Evolutionary conservation across 2,888 invertebrate genomes (phyloP), one percentile per base, ranked within the genome.

Genomic region (Pycnomerus fuliginosus): DNA sequence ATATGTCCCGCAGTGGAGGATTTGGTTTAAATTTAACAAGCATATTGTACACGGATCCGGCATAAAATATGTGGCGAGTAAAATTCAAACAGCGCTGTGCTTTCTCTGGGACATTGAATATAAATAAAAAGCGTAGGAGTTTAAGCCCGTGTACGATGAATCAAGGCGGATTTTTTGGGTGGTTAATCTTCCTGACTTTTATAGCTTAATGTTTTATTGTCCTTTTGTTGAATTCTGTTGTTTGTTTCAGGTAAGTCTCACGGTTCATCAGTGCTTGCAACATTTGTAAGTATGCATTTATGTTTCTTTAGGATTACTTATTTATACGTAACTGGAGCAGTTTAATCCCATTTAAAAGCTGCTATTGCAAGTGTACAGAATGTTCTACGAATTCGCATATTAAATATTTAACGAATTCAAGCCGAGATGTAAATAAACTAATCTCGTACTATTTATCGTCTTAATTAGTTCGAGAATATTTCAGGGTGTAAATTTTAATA

Each of bases 161-260:
- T 42, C 41, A 38, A 43, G 47, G 37, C 38, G 47, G 47, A 47
- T 47, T 43, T 47, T n/a, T 46, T 42, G 35, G 27, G 36, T 46
- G 35, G 41, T 46, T 41, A 46, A 46, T 46, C 46, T 42, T 35
- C 11, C n/a, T 38, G 41, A 47, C 38, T 37, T 43, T 47, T 37
- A 47, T 38, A 38, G 25, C 42, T 34, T 41, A 40, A 46, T 46
- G 34, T 29, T 46, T 41, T 41, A 35, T 45, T 40, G 35, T 33
- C 34, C 34, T 22, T 25, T 34, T 40, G n/a, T 34, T 27, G 16
- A 16, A 11, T 29, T 24, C 14, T 44, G 4, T 33, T 41, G 16
- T 40, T 40, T 40, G 40, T 39, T 35, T 44, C 40, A 38, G 40
- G 45, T 40, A 45, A 46, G 42, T 46, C 36, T n/a, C n/a, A n/a